Evolutionary conservation across 2,113 vertebrate genomes (phyloP).

Genomic region (Cephalophus harveyi): DNA sequence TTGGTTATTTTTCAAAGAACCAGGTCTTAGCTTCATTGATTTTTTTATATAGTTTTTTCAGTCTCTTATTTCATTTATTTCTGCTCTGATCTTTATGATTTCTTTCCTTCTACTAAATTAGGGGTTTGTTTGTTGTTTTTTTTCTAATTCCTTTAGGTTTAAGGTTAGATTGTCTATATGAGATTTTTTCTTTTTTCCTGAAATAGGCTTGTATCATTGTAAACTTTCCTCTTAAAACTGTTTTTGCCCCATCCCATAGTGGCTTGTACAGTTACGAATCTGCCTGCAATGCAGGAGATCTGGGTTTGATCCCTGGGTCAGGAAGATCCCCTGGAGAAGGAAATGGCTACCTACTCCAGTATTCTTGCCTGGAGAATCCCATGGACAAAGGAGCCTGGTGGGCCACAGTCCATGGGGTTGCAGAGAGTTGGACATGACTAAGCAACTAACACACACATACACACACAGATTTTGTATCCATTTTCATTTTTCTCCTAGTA

Average conservation of each 20-base stretch:
- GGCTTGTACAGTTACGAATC: background rate
- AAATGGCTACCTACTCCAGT: background rate
- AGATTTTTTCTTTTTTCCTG: background rate
- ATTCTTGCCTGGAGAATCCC: background rate
- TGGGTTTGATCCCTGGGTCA: background rate
- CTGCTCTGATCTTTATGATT: background rate
- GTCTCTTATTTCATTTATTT: background rate
- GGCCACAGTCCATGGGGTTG: too few relatives aligned
- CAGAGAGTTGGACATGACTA: too few relatives aligned
- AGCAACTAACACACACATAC: background rate
- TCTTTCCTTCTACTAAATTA: background rate
- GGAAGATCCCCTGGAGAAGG: background rate
- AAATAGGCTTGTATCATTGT: background rate
- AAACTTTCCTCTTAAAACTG: background rate
- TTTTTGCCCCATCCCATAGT: background rate
- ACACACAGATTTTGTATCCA: background rate
- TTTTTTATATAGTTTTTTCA: background rate
- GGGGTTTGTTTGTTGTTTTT: background rate
- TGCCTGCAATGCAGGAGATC: background rate
- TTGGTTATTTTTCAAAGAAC: background rate
- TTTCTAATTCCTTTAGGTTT: background rate
- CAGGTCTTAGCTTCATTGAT: background rate
- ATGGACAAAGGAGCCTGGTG: too few relatives aligned
- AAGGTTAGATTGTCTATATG: background rate
- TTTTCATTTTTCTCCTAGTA: background rate